Conservation (phyloP, 1,140 invertebrate species). For the Dryas iulia region DNA sequence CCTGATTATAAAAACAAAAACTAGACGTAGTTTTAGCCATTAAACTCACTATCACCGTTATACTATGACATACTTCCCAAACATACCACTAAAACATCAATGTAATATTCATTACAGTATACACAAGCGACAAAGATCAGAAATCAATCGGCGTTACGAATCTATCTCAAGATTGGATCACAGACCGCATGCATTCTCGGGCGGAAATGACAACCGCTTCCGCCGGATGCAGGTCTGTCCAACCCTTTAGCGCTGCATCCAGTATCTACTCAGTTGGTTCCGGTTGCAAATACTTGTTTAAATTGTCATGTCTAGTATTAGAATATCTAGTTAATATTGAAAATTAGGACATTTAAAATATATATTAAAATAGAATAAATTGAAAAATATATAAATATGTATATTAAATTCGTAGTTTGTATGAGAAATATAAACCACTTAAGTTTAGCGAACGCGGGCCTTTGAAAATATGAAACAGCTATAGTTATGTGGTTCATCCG, state of each 20-base stretch:
- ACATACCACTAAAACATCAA: neutral
- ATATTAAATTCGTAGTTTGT: no score
- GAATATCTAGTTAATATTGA: no score
- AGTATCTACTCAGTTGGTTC: neutral
- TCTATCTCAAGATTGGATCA: conserved; percentile 6
- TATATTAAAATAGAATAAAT: no score
- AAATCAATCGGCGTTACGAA: neutral
- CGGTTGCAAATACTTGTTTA: neutral
- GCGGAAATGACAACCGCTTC: conserved; percentile 8
- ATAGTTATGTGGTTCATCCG: no score
- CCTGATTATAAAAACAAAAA: no score
- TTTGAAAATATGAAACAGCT: no score
- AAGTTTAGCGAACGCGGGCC: no score
- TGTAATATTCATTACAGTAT: neutral
- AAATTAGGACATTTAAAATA: no score
- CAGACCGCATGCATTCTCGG: conserved; percentile 10
- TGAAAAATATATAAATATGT: no score
- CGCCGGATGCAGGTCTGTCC: neutral
- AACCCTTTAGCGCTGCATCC: neutral
- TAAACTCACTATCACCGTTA: no score
- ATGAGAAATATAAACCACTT: no score
- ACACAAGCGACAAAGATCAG: neutral
- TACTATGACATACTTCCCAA: neutral
- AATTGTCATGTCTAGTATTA: neutral
- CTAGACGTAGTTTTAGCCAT: no score